phyloP scores from a whole-genome alignment of 2,888 invertebrate genomes.

The Scaptomyza tumidula region DNA sequence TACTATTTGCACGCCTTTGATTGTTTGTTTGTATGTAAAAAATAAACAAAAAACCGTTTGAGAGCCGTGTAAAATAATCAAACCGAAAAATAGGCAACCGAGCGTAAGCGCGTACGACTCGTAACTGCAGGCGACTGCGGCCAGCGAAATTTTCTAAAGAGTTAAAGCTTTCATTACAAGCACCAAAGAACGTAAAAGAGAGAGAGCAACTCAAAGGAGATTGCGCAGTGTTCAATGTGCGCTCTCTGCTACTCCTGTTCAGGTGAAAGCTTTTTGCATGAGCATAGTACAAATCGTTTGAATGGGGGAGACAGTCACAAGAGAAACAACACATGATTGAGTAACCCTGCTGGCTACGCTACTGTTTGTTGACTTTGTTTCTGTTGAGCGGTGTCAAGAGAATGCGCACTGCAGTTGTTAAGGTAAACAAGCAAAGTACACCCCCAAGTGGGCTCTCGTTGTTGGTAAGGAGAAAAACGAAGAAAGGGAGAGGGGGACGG shows the following conservation, averaged over 20 bases:
- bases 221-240: slow-evolving; percentile 44
- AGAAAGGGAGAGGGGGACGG: not conserved
- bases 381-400: slow-evolving; percentile 23
- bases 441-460: slow-evolving; percentile 24
- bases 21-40: slow-evolving; percentile 50
- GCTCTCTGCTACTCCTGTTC: slow-evolving; percentile 15
- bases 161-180: slow-evolving; percentile 46
- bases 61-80: slow-evolving; percentile 53
- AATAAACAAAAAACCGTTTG: slow-evolving; percentile 35
- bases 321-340: not conserved
- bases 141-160: slow-evolving; percentile 60
- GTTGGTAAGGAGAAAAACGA: not conserved
- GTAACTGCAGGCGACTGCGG: slow-evolving; percentile 77
- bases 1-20: slow-evolving; percentile 66
- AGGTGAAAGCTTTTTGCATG: slow-evolving; percentile 54
- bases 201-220: slow-evolving; percentile 36
- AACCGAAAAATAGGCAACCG: slow-evolving; percentile 71
- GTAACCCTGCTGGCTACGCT: slow-evolving; percentile 11
- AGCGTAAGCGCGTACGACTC: slow-evolving; percentile 81
- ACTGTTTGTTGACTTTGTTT: slow-evolving; percentile 37
- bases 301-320: not conserved
- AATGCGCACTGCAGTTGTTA: slow-evolving; percentile 61
- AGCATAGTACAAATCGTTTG: slow-evolving; percentile 8
- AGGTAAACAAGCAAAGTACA: slow-evolving; percentile 50
- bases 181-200: slow-evolving; percentile 5